Evolutionary conservation across 1,140 invertebrate species (phyloP), one percentile per base, ranked within the genome.

Genomic region (honey bee (Apis mellifera)): DNA sequence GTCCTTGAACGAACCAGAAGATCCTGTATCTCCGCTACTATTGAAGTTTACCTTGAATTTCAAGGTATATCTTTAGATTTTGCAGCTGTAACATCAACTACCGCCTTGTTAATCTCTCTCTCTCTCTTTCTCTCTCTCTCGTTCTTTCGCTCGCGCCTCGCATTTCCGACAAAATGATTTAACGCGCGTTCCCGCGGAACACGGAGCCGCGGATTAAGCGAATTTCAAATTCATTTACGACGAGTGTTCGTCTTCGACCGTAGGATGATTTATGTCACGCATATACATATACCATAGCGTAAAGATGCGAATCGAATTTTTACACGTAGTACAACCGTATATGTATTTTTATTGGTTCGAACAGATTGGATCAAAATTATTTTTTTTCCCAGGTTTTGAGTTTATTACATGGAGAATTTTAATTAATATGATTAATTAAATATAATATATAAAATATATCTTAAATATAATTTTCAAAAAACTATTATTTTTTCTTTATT

Each of bases 181-280:
- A 42, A 55, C 3, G 60, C n/a, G 71, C 26, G 26, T 26, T 26
- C 26, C 1, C 26, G 26, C 71, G 23, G 15, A 21, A n/a, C 55
- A 32, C 55, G 32, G 21, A 1, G 55, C 57, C 19, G 19, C 50
- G 9, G 32, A 74, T 74, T 50, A 74, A 74, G 57, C 9, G 55
- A 13, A 23, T 48, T 62, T 15, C 9, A 32, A 57, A 48, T 57
- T 77, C 54, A 71, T 79, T 70, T 66, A 55, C 50, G 21, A 65
- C 19, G 32, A n/a, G 8, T 21, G n/a, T 19, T 32, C 23, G 21
- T 54, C 13, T 17, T 21, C n/a, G 15, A 73, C 21, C n/a, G 4
- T 70, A 62, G 23, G 17, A 13, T 70, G 66, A 78, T 78, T 78
- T 78, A 78, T 50, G 52, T 52, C 19, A 68, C 66, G 42, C 21